Evolutionary conservation across 37 sponge, comb jelly and placozoan genomes (phyloP), one percentile per base, ranked within the genome.

Genomic region (Bolinopsis microptera): DNA sequence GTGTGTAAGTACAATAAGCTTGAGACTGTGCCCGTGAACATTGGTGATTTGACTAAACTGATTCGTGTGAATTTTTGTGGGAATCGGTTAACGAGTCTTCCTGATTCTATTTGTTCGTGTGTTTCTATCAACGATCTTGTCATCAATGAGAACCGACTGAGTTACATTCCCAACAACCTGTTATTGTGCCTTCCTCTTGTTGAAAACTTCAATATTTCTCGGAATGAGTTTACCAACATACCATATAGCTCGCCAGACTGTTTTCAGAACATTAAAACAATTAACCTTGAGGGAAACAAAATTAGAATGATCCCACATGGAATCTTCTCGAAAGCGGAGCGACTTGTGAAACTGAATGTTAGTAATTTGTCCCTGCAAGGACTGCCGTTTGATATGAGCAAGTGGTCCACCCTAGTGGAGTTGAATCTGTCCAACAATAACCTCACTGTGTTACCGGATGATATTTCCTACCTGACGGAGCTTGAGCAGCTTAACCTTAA

Each of bases 231-330:
- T 48, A 86, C 48, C 0, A 41, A 23, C 39, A 41, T 86, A 9
- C 90, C 90, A 9, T 86, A 39, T 27, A 86, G 61, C 3, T 86
- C 90, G 0, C 35, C 90, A n/a, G 90, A 86, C 39, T 86, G 90
- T 34, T 34, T 41, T 39, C 34, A 40, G 28, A 86, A 86, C 35
- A 34, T 86, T 38, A 39, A 86, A 86, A 26, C 30, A 39, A n/a
- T 86, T 1, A 86, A 86, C 39, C 5, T 86, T 0, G 61, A 86
- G 61, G 90, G 90, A 21, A 86, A 86, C 39, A 86, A 86, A 27
- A 86, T 86, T 38, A 39, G 90, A 41, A 34, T 86, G 24, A 86
- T 86, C 26, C 90, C 90, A 0, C 90, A 86, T 40, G 90, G 90
- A 22, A 86, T 86, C 27, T 86, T 86, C 48, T 41, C 41, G 13